phyloP scores from a whole-genome alignment of 2,113 vertebrate genomes.

The Egretta garzetta region DNA sequence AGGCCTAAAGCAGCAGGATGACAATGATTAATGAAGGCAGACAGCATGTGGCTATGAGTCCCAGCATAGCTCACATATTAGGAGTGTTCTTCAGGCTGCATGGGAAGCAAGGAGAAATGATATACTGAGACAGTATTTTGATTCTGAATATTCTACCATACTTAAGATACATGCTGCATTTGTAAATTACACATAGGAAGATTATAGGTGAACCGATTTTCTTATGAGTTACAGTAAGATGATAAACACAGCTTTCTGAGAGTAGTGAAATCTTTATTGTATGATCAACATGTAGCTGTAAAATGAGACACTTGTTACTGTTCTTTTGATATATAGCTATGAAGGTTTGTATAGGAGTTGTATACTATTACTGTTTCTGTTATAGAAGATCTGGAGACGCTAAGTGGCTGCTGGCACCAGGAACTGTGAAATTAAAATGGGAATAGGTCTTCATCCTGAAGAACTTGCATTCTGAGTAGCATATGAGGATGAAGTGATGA shows the following conservation, averaged over 20 bases:
- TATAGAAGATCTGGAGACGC: neutral
- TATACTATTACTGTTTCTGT: neutral
- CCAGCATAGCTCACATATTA: neutral
- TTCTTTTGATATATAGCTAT: neutral
- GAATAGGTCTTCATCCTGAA: neutral
- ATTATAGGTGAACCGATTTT: neutral
- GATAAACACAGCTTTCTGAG: neutral
- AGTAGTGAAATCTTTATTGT: neutral
- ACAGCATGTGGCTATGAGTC: conserved; percentile 16
- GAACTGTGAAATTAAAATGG: neutral
- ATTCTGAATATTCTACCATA: neutral
- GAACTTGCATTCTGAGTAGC: neutral
- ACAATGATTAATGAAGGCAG: conserved; percentile 56
- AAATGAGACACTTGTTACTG: neutral
- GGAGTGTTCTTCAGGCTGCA: neutral
- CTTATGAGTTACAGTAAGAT: neutral
- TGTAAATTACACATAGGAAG: neutral
- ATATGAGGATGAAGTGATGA: neutral
- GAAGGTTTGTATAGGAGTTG: neutral
- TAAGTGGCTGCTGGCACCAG: neutral
- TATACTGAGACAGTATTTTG: neutral
- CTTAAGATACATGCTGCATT: neutral
- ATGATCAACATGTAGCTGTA: neutral
- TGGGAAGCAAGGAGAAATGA: neutral
- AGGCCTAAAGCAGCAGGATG: conserved; percentile 1